A percentile compares a stretch with the other conserved stretches of the same genome.
Evolutionary conservation across 2,113 vertebrate species (phyloP).

Genomic region (Diadophis punctatus): DNA sequence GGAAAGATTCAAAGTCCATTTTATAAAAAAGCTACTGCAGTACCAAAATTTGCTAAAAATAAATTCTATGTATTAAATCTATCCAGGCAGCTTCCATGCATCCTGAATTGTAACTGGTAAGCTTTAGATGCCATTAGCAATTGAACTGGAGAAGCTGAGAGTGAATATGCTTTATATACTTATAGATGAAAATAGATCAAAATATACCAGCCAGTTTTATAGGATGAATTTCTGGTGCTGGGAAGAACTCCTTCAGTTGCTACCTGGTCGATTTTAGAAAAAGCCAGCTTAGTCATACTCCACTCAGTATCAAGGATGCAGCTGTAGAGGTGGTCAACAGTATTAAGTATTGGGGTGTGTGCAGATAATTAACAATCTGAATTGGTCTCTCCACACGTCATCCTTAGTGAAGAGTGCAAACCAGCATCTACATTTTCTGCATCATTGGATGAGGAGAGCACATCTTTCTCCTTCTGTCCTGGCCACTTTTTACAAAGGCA

Average conservation of each 20-base stretch:
- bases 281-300: too few species aligned
- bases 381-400: too few species aligned
- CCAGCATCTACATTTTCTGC: too few species aligned
- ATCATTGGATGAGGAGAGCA: too few species aligned
- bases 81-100: background rate
- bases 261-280: background rate
- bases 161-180: background rate
- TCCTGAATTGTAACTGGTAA: background rate
- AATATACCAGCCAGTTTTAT: background rate
- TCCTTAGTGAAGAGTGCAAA: too few species aligned
- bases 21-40: conserved; percentile 13
- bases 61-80: background rate
- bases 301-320: too few species aligned
- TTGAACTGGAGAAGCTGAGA: background rate
- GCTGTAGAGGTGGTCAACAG: too few species aligned
- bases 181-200: background rate
- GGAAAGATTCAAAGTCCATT: conserved; percentile 12
- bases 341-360: too few species aligned
- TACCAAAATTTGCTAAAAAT: background rate
- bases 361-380: too few species aligned
- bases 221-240: background rate
- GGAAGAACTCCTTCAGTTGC: background rate
- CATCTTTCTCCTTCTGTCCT: too few species aligned
- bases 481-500: too few species aligned
- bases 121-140: background rate